Evolutionary conservation across 1,140 invertebrate species (phyloP).

Genomic region (Cydia amplana): DNA sequence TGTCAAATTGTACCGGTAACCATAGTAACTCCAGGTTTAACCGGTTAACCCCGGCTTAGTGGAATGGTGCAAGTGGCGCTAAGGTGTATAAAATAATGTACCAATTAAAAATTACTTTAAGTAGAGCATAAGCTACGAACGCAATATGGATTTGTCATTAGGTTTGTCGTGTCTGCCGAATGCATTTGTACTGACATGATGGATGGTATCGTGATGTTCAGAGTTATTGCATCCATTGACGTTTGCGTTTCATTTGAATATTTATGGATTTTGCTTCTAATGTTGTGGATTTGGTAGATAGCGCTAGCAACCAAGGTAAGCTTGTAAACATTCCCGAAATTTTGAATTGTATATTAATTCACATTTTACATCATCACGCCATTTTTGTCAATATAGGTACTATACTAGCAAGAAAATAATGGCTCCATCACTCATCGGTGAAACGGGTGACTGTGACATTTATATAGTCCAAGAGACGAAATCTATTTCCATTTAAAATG

Average conservation of each 20-base stretch:
- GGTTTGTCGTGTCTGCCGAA: not conserved
- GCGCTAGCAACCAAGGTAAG: too few relatives aligned
- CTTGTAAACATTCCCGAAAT: not conserved
- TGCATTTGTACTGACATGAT: constrained; percentile 2
- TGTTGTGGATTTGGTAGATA: too few relatives aligned
- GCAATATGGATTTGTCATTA: not conserved
- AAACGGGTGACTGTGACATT: not conserved
- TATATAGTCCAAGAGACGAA: not conserved
- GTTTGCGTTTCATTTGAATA: not conserved
- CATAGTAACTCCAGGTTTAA: too few relatives aligned
- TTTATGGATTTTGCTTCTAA: not conserved
- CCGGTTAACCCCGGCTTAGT: too few relatives aligned
- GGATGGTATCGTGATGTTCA: not conserved
- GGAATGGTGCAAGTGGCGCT: too few relatives aligned
- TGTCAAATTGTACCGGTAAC: too few relatives aligned
- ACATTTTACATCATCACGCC: not conserved
- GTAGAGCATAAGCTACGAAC: not conserved
- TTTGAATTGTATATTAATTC: not conserved
- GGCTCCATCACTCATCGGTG: not conserved
- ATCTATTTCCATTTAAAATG: too few relatives aligned
- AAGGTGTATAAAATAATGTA: too few relatives aligned
- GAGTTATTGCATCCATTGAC: not conserved
- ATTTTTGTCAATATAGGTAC: constrained; percentile 6
- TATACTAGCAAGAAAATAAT: not conserved
- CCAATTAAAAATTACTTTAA: too few relatives aligned